Percentiles rank a stretch among this genome's conserved stretches.
Conservation (phyloP, 2,113 vertebrate genomes). For the Sceloporus undulatus region DNA sequence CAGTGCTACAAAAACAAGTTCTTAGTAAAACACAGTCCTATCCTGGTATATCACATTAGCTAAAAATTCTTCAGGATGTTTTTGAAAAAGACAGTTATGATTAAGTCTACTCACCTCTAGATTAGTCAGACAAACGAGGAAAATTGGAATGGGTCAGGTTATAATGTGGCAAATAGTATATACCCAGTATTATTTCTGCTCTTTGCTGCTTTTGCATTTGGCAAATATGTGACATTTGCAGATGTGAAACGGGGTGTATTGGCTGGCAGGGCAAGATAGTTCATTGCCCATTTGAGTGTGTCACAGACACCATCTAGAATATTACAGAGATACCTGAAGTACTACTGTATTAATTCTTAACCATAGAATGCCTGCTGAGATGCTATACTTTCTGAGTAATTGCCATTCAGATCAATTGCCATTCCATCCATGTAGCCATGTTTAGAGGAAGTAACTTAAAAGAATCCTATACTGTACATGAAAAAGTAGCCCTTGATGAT, state of each 20-base stretch:
- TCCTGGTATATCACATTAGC: background rate
- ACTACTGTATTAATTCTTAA: background rate
- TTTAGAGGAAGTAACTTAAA: no score
- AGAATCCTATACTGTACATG: no score
- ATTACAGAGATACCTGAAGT: background rate
- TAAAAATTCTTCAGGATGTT: background rate
- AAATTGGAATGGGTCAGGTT: background rate
- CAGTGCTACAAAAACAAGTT: background rate
- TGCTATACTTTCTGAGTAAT: no score
- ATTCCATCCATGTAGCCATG: no score
- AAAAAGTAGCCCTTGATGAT: no score
- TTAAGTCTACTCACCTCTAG: background rate
- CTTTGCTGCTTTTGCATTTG: background rate
- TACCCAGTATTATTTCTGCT: background rate
- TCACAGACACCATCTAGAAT: background rate
- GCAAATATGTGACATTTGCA: background rate
- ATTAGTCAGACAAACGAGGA: background rate
- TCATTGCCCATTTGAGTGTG: background rate
- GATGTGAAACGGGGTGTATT: background rate
- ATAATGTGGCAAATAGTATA: background rate
- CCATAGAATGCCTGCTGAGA: no score
- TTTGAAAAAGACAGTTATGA: background rate
- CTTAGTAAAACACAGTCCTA: background rate
- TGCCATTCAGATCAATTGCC: no score
- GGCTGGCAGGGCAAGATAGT: background rate